phyloP scores from a whole-genome alignment of 2,888 invertebrate species.

The Folsomia candida region DNA sequence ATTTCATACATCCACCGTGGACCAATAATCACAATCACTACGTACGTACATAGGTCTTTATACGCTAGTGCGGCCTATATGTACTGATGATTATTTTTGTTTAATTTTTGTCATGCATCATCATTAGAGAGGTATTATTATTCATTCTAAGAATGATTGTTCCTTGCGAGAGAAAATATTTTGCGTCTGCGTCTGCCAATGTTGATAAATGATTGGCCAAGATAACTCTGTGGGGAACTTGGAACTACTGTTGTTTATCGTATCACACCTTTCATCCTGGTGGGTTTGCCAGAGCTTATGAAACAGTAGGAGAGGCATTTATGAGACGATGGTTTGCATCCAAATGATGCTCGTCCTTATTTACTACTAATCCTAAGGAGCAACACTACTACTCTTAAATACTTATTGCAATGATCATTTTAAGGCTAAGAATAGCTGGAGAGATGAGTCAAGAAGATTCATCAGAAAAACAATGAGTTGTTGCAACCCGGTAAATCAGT shows the following conservation, averaged over 20 bases:
- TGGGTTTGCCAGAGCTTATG: not conserved
- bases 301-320: not conserved
- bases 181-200: too few relatives aligned
- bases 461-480: not conserved
- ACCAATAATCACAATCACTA: too few relatives aligned
- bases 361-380: not conserved
- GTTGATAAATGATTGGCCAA: not conserved
- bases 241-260: conserved; percentile 19
- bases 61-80: too few relatives aligned
- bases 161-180: too few relatives aligned
- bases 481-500: not conserved
- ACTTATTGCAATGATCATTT: too few relatives aligned
- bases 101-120: too few relatives aligned
- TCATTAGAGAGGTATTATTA: too few relatives aligned
- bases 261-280: conserved; percentile 11
- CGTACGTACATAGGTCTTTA: too few relatives aligned
- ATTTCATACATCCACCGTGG: too few relatives aligned
- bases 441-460: not conserved
- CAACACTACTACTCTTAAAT: not conserved
- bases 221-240: conserved; percentile 1
- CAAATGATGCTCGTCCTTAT: not conserved
- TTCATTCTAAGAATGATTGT: too few relatives aligned
- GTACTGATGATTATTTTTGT: too few relatives aligned
- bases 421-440: not conserved
- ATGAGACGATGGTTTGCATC: not conserved